These are phyloP conservation scores for Galaxea fascicularis DNA, from an alignment of 92 coral and sea anemone genomes.

Conservation along the genomic window DNA sequence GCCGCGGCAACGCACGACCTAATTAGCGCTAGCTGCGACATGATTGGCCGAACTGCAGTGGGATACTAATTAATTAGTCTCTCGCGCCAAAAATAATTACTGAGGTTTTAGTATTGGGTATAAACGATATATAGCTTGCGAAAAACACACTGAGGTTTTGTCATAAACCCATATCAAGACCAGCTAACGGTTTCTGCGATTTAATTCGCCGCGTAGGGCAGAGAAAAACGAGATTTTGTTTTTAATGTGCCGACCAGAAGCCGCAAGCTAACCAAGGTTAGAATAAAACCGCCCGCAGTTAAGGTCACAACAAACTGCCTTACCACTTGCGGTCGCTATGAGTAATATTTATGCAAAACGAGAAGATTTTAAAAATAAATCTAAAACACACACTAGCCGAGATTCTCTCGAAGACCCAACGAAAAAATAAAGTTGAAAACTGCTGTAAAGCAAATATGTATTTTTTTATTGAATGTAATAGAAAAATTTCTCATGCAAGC, in stretches of 20 bases:
- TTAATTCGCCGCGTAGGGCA: neutral
- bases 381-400: neutral
- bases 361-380: neutral
- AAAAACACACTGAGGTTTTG: neutral
- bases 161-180: conserved; percentile 8
- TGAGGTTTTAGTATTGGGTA: conserved; percentile 30
- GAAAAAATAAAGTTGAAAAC: conserved; percentile 13
- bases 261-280: conserved; percentile 47
- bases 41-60: conserved; percentile 82
- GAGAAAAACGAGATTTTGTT: conserved; percentile 37
- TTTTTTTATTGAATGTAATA: conserved; percentile 63
- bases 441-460: conserved; percentile 22
- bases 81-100: conserved; percentile 94
- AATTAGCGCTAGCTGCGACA: conserved; percentile 69
- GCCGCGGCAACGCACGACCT: conserved; percentile 87
- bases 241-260: neutral
- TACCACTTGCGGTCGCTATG: conserved; percentile 33
- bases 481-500: conserved; percentile 53
- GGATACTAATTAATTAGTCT: conserved; percentile 79
- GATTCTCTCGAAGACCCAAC: neutral
- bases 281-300: conserved; percentile 36
- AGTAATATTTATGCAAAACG: conserved; percentile 38
- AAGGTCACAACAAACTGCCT: conserved; percentile 43
- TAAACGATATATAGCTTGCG: conserved; percentile 44
- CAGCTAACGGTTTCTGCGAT: conserved; percentile 23